Conservation (phyloP, 2,888 invertebrate species). For the Drosophila antonietae region DNA sequence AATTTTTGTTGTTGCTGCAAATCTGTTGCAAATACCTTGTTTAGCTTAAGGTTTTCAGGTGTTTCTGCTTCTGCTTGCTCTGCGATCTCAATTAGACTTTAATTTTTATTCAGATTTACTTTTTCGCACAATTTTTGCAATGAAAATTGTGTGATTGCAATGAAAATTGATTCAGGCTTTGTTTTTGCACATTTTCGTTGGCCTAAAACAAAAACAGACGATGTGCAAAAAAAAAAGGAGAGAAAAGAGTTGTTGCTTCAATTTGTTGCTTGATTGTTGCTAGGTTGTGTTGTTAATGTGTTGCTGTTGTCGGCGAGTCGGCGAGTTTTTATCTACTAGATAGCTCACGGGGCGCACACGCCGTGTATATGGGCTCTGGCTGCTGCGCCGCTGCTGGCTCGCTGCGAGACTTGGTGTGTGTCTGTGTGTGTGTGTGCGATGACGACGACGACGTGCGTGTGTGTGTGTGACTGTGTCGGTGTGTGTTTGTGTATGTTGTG, state of each 20-base stretch:
- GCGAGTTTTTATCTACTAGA: constrained; percentile 79
- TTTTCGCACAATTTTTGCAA: constrained; percentile 8
- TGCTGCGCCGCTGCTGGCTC: constrained; percentile 55
- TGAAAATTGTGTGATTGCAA: constrained; percentile 1
- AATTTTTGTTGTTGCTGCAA: constrained; percentile 3
- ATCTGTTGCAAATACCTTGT: constrained; percentile 7
- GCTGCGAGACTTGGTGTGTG: constrained; percentile 21
- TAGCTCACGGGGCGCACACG: constrained; percentile 74
- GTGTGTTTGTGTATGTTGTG: constrained; percentile 46
- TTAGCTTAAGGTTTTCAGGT: constrained; percentile 1
- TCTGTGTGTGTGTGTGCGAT: constrained; percentile 25
- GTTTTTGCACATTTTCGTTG: constrained; percentile 35
- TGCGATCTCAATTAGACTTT: not conserved
- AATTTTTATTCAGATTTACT: not conserved
- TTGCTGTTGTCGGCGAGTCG: constrained; percentile 72
- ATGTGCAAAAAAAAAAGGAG: constrained; percentile 3
- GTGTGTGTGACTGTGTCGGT: constrained; percentile 25
- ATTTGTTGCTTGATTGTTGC: constrained; percentile 31
- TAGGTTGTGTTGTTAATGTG: constrained; percentile 35
- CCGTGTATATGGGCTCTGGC: constrained; percentile 70
- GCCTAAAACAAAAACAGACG: constrained; percentile 1
- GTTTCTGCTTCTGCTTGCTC: not conserved
- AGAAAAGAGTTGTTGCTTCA: constrained; percentile 18
- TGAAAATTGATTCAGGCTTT: constrained; percentile 6
- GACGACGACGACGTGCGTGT: constrained; percentile 32